Conservation (phyloP, 2,113 vertebrate genomes). For the Siniperca chuatsi region DNA sequence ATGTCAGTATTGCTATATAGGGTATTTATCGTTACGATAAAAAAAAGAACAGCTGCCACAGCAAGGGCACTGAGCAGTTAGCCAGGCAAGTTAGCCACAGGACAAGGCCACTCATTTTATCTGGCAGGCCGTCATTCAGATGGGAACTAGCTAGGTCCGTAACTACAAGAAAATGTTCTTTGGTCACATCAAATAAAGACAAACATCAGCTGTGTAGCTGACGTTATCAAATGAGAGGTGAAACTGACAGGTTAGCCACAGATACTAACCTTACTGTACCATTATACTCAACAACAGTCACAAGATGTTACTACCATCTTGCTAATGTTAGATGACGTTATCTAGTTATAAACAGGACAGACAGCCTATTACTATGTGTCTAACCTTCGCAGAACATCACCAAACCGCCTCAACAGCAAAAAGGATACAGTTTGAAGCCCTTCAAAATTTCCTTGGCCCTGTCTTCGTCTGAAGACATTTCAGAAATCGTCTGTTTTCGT, state of each 20-base stretch:
- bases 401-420: neutral
- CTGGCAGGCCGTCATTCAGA: neutral
- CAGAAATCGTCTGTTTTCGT: conserved; percentile 55
- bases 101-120: neutral
- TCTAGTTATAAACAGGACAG: neutral
- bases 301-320: neutral
- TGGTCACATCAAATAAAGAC: neutral
- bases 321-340: conserved; percentile 4
- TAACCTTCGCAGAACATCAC: neutral
- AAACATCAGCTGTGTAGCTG: neutral
- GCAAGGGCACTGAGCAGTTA: neutral
- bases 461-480: conserved; percentile 88
- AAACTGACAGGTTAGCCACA: conserved; percentile 30
- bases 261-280: conserved; percentile 29
- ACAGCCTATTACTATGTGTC: neutral
- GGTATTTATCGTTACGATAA: neutral
- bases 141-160: neutral
- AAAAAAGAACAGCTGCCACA: neutral
- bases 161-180: neutral
- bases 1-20: neutral
- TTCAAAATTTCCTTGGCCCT: conserved; percentile 87
- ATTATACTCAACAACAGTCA: neutral
- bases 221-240: neutral
- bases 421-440: conserved; percentile 89
- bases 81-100: neutral